Conservation (phyloP, 2,888 invertebrate genomes). For the Fabriciana adippe region DNA sequence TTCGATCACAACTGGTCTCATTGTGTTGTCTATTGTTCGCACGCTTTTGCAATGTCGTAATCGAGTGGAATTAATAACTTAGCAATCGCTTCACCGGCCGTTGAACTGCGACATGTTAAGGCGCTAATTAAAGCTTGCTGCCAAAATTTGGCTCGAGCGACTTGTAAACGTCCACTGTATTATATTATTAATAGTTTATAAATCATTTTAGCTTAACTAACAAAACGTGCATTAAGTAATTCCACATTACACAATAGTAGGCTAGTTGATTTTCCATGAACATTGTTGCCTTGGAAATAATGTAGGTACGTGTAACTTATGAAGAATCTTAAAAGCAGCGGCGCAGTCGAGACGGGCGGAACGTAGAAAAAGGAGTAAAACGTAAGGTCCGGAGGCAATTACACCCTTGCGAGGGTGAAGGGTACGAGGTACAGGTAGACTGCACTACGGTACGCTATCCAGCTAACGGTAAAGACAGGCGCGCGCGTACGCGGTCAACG, state of each 20-base stretch:
- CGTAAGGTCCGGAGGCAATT: constrained; percentile 33
- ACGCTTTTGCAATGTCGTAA: constrained; percentile 49
- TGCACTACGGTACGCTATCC: constrained; percentile 48
- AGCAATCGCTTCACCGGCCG: constrained; percentile 39
- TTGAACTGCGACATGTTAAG: constrained; percentile 42
- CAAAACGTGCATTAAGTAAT: background rate
- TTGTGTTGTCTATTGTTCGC: constrained; percentile 50
- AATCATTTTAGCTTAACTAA: background rate
- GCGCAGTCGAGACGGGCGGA: constrained; percentile 19
- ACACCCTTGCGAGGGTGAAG: constrained; percentile 46
- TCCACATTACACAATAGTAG: constrained; percentile 6
- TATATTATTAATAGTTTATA: background rate
- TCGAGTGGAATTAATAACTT: constrained; percentile 49
- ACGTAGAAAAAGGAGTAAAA: constrained; percentile 34
- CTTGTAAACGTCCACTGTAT: constrained; percentile 3
- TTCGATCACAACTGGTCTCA: constrained; percentile 43
- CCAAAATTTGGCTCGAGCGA: constrained; percentile 21
- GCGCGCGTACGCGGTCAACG: constrained; percentile 68
- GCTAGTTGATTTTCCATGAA: background rate
- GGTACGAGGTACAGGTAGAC: constrained; percentile 51
- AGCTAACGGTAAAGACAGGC: constrained; percentile 69
- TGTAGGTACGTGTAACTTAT: background rate
- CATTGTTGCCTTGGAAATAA: background rate
- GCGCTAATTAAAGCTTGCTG: constrained; percentile 31
- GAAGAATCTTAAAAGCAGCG: constrained; percentile 23